Conservation (phyloP, 2,797 vertebrate genomes). For the Myripristis jacobus region DNA sequence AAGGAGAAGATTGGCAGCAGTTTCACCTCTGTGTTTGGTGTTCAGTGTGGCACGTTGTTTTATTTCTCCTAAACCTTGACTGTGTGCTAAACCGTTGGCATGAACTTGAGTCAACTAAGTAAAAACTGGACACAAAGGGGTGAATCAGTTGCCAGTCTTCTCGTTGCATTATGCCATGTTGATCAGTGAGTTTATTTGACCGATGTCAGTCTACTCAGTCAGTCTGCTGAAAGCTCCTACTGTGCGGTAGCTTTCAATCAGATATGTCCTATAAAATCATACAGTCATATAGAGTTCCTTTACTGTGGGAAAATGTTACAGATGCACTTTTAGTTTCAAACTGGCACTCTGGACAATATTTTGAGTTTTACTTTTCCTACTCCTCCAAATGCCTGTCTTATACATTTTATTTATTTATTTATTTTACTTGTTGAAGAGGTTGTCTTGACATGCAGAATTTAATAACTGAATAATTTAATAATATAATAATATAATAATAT, state of each 20-base stretch:
- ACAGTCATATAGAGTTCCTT: no score
- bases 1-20: background rate
- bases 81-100: background rate
- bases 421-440: slow-evolving; percentile 35
- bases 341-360: background rate
- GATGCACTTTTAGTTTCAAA: background rate
- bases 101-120: no score
- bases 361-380: background rate
- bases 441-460: slow-evolving; percentile 58
- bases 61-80: slow-evolving; percentile 8
- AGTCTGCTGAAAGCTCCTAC: no score
- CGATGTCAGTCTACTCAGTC: slow-evolving; percentile 4
- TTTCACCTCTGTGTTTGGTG: background rate
- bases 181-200: slow-evolving; percentile 1
- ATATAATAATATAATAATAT: slow-evolving; percentile 72
- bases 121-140: no score
- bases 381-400: background rate
- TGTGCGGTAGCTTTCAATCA: slow-evolving; percentile 4
- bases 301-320: no score
- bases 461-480: no score
- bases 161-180: slow-evolving; percentile 10
- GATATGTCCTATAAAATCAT: slow-evolving; percentile 2
- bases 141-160: background rate
- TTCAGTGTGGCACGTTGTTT: background rate
- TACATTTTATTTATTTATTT: background rate